These are phyloP conservation scores for Zoanthus sociatus DNA, from an alignment of 92 coral and sea anemone species.

Conservation along the genomic window DNA sequence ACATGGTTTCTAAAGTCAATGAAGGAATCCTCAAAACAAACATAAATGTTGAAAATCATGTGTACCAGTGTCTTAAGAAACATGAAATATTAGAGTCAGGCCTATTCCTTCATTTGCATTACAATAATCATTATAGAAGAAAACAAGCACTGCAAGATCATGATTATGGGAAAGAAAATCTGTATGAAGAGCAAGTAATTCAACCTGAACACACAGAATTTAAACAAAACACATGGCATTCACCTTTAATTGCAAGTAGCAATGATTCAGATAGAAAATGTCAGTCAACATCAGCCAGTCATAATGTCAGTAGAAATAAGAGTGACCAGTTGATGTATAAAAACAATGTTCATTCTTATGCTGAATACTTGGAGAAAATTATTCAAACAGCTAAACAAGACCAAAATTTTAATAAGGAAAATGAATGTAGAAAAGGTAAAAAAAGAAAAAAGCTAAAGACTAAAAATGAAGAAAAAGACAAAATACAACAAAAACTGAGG, in stretches of 20 bases:
- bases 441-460: constrained; percentile 2
- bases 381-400: constrained; percentile 44
- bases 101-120: constrained; percentile 46
- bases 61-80: constrained; percentile 37
- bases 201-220: constrained; percentile 31
- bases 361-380: constrained; percentile 42
- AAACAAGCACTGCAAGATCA: constrained; percentile 64
- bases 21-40: constrained; percentile 48
- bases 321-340: constrained; percentile 53
- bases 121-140: constrained; percentile 59
- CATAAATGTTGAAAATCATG: constrained; percentile 54
- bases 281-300: constrained; percentile 28
- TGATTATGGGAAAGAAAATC: constrained; percentile 51
- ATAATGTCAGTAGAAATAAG: constrained; percentile 21
- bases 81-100: constrained; percentile 43
- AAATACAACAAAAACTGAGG: background rate
- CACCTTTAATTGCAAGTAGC: constrained; percentile 42
- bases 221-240: constrained; percentile 60
- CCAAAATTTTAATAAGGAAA: constrained; percentile 31
- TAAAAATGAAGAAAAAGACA: constrained; percentile 17
- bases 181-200: constrained; percentile 43
- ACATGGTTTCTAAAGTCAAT: constrained; percentile 56
- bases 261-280: constrained; percentile 32
- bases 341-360: constrained; percentile 42
- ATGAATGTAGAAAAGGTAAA: constrained; percentile 24